Evolutionary conservation across 1,140 invertebrate species (phyloP), one percentile per base, ranked within the genome.

Genomic region (Drosophila ambigua): DNA sequence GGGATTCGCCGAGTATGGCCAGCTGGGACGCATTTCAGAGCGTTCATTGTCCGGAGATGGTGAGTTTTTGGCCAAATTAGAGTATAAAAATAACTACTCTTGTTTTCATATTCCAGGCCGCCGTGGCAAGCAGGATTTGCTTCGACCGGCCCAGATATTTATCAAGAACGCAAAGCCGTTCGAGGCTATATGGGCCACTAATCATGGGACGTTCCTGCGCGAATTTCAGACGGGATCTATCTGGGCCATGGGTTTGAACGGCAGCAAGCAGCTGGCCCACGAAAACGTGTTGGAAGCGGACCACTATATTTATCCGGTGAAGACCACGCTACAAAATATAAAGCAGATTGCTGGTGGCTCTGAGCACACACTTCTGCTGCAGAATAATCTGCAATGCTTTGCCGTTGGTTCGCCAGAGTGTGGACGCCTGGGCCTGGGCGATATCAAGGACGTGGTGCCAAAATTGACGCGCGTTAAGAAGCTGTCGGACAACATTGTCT

Each of bases 1-100:
- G 93, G 98, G 98, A 0, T 97, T 96, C 93, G 97, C 95, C 2
- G 97, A 99, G 90, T 97, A 98, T 90, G 98, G 98, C 0, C 98
- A 99, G 92, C 52, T 91, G 5, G 90, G 90, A 54, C 93, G 97
- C 73, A 94, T 91, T 11, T 72, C 75, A 0, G 77, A 89, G 23
- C 82, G 90, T 44, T 90, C 90, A 2, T 78, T 91, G 4, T 59
- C 73, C 24, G 90, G 90, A 11, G 90, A 91, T 59, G 80, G 90
- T 90, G 16, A 74, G 77, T 87, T 7, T 11, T 7, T 13, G 8
- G 20, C 7, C 11, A 13, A n/a, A 20, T 44, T 23, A 8, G 1
- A 35, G 9, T 23, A 11, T 5, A 39, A 39, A 39, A 39, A 13
- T 1, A 13, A 1, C 31, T 31, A 1, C 0, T 31, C 7, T 11